A percentile compares a stretch with the other conserved stretches of the same genome.
Conservation (phyloP, 2,888 invertebrate species). For the Actias luna region DNA sequence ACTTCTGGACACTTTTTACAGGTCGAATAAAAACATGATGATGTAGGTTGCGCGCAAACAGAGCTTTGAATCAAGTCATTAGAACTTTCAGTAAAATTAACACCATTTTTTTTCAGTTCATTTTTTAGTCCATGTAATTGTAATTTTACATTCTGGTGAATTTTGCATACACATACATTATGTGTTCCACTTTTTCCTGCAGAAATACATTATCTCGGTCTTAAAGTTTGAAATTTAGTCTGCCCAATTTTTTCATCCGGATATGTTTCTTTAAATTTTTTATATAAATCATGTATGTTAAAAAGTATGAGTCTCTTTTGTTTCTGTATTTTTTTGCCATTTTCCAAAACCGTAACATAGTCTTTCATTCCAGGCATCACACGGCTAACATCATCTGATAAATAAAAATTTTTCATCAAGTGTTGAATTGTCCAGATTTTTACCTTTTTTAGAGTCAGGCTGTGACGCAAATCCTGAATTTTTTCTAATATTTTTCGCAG, state of each 20-base stretch:
- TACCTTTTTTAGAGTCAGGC: no score
- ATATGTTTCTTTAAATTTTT: neutral
- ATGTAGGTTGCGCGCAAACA: conserved; percentile 3
- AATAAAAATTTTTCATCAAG: no score
- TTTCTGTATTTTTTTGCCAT: no score
- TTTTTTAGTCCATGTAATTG: neutral
- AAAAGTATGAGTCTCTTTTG: no score
- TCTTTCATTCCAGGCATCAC: no score
- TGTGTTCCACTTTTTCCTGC: neutral
- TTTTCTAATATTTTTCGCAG: neutral
- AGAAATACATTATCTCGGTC: neutral
- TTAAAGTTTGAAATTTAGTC: neutral
- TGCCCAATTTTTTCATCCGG: neutral
- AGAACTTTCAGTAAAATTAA: neutral
- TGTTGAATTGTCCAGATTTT: no score
- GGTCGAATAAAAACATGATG: conserved; percentile 11
- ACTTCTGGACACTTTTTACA: conserved; percentile 14
- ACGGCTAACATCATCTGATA: no score
- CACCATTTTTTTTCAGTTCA: neutral
- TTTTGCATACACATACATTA: neutral
- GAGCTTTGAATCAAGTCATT: neutral
- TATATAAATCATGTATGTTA: no score
- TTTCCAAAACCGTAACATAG: no score
- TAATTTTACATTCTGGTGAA: neutral
- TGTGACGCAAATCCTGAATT: neutral